Conservation (phyloP, 2,888 invertebrate species). For the Tipula helvola region DNA sequence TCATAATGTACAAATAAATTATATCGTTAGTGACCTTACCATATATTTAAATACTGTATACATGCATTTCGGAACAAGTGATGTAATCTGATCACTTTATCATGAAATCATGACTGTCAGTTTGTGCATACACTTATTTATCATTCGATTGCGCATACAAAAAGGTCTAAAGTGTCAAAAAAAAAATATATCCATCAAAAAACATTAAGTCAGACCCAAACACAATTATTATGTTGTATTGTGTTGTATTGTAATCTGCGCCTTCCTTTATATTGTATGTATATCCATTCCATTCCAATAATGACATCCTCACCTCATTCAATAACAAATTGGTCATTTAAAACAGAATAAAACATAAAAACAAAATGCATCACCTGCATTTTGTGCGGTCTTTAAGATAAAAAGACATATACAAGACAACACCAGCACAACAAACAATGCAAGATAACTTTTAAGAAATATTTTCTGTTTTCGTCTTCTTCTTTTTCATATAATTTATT, state of each 20-base stretch:
- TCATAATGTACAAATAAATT: neutral
- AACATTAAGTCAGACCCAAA: neutral
- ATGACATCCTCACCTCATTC: conserved; percentile 8
- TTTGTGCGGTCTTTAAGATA: neutral
- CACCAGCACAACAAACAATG: neutral
- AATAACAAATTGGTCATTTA: conserved; percentile 9
- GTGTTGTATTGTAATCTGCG: neutral
- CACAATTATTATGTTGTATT: neutral
- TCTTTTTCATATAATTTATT: neutral
- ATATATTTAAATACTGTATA: neutral
- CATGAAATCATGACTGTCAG: neutral
- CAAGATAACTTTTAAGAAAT: neutral
- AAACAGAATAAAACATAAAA: neutral
- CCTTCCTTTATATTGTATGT: neutral
- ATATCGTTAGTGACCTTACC: neutral
- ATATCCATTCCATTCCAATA: neutral
- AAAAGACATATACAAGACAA: neutral
- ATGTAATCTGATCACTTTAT: neutral
- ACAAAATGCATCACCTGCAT: neutral
- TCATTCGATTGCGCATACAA: neutral
- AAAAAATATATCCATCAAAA: neutral
- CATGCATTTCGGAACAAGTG: neutral
- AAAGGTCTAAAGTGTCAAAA: neutral
- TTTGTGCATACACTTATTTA: neutral
- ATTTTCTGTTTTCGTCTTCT: neutral